Base-by-base conservation (phyloP, 1,140 invertebrate genomes). In the Scaptomyza pallida region DNA sequence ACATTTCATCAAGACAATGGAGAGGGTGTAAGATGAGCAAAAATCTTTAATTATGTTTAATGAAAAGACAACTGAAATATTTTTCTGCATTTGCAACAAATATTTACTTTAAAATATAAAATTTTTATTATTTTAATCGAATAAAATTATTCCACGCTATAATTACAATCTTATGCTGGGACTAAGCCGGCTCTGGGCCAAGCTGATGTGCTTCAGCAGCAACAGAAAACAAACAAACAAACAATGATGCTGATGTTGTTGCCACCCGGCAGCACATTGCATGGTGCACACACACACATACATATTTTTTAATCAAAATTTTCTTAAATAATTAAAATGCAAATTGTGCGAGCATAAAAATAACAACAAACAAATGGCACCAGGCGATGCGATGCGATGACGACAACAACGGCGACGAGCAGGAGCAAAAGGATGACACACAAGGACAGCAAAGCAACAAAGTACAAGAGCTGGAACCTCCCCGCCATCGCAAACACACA, bases 271-370 rank as follows among this genome's bases (percentile, higher is more conserved):
- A 48, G 54, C 55, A 23, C 26, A 41, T 12, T 44, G 13, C n/a
- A 61, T 23, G 26, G 13, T 15, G 26, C 23, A 40, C 21, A 51
- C 45, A 57, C 33, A 56, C 63, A 41, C 43, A 44, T 61, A 52
- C 73, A 72, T 85, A 79, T 85, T 82, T 89, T 89, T 89, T 89
- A 89, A 89, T 89, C 85, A 89, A 89, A 89, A 89, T 89, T 89
- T 80, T 89, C 85, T 89, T 89, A 89, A 89, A 89, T 89, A 89
- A 89, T 89, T 89, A 89, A 89, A 89, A 89, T 89, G 85, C 80
- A 89, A 89, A 89, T 89, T 89, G 86, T 81, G 86, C 63, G 85
- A 75, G 74, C 74, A 80, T 75, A 83, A 83, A 89, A 78, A 89
- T 57, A 89, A 75, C 77, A 89, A 81, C 75, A 80, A 74, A 75